phyloP scores from a whole-genome alignment of 2,888 invertebrate genomes.

The Sycophila texana region DNA sequence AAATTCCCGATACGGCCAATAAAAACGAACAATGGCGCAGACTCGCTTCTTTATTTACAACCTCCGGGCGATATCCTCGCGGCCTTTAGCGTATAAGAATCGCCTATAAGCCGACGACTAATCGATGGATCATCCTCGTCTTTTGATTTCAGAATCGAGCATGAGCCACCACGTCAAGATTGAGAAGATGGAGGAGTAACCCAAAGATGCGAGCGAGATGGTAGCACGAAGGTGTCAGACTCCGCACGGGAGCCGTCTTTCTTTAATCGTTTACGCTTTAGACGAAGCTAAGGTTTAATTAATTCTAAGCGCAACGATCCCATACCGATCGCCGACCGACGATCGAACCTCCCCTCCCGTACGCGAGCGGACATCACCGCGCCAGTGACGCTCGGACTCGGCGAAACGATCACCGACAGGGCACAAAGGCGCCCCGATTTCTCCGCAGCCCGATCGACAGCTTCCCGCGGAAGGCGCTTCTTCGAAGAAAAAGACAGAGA shows the following conservation, averaged over 20 bases:
- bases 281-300: background rate
- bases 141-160: slow-evolving; percentile 49
- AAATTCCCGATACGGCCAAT: too few species aligned
- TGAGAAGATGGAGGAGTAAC: slow-evolving; percentile 42
- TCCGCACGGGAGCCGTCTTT: background rate
- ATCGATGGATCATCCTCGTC: background rate
- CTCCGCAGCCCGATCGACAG: background rate
- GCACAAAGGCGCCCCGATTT: background rate
- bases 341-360: too few species aligned
- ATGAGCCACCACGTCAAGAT: slow-evolving; percentile 44
- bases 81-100: too few species aligned
- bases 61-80: too few species aligned
- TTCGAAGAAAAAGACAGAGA: too few species aligned
- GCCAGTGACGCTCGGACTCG: too few species aligned
- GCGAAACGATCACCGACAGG: background rate
- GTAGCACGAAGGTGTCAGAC: background rate
- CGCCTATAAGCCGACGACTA: background rate
- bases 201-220: slow-evolving; percentile 50
- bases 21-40: too few species aligned
- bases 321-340: too few species aligned
- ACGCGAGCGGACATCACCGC: too few species aligned
- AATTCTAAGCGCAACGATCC: background rate
- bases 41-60: too few species aligned
- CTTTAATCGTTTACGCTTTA: background rate
- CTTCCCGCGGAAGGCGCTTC: background rate